Conservation (phyloP, 2,888 invertebrate species). For the Arge pagana region DNA sequence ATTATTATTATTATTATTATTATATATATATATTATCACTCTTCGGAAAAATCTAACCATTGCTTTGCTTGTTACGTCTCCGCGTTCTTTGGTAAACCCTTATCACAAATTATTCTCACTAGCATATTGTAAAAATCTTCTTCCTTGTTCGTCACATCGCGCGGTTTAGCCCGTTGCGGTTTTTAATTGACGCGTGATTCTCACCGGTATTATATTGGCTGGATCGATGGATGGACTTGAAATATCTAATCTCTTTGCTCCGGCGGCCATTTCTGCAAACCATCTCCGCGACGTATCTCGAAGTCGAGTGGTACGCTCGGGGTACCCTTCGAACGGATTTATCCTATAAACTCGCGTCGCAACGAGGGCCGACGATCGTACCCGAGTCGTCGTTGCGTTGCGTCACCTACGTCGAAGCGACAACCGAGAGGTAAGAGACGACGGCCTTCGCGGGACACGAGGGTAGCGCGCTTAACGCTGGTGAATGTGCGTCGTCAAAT, state of each 20-base stretch:
- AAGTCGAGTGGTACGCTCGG: no score
- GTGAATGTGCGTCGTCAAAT: constrained; percentile 88
- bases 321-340: no score
- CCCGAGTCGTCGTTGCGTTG: neutral
- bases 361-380: neutral
- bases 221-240: no score
- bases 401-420: neutral
- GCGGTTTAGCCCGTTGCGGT: no score
- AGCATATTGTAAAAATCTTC: constrained; percentile 24
- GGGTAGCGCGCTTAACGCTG: constrained; percentile 45
- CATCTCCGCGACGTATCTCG: no score
- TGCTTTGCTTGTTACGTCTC: constrained; percentile 35
- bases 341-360: neutral
- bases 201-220: no score
- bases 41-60: constrained; percentile 22
- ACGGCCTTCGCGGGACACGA: neutral
- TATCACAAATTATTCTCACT: constrained; percentile 51
- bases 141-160: neutral
- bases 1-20: constrained; percentile 7
- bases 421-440: neutral
- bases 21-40: constrained; percentile 6
- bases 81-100: constrained; percentile 48
- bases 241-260: no score
- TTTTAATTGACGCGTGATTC: no score
- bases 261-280: no score